Evolutionary conservation across 37 sponge, comb jelly and placozoan genomes (phyloP).

Genomic region (Petrosia ficiformis): DNA sequence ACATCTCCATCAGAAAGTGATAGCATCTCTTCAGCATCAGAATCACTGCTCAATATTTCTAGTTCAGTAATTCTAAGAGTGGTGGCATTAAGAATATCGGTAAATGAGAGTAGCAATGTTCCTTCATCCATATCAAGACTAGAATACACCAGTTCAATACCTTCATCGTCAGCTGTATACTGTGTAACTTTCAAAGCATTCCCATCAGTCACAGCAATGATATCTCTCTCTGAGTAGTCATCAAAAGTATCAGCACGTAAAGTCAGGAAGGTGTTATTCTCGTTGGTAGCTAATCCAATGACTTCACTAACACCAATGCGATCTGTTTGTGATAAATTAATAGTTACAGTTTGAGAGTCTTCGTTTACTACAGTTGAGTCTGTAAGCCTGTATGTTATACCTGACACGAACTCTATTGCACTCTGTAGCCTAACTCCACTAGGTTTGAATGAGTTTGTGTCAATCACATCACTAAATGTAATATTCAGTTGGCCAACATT

Average conservation of each 20-base stretch:
- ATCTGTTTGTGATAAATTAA: conserved; percentile 62
- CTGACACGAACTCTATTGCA: neutral
- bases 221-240: conserved; percentile 67
- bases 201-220: conserved; percentile 79
- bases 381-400: conserved; percentile 28
- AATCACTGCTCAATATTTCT: conserved; percentile 23
- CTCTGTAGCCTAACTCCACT: conserved; percentile 58
- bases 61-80: conserved; percentile 55
- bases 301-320: conserved; percentile 59
- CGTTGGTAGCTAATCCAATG: conserved; percentile 43
- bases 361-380: conserved; percentile 39
- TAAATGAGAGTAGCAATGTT: conserved; percentile 63
- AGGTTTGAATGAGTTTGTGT: conserved; percentile 43
- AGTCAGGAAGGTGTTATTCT: conserved; percentile 72
- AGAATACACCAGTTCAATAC: conserved; percentile 33
- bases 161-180: conserved; percentile 50
- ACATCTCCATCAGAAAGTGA: conserved; percentile 28
- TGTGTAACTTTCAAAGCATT: conserved; percentile 53
- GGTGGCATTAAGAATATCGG: conserved; percentile 68
- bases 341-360: conserved; percentile 43
- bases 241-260: conserved; percentile 78
- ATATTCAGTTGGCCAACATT: conserved; percentile 56
- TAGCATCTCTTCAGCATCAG: neutral
- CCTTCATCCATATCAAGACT: conserved; percentile 65
- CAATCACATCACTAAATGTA: conserved; percentile 63